Evolutionary conservation across 2,113 vertebrate genomes (phyloP), one percentile per base, ranked within the genome.

Genomic region (Tamias sibiricus): DNA sequence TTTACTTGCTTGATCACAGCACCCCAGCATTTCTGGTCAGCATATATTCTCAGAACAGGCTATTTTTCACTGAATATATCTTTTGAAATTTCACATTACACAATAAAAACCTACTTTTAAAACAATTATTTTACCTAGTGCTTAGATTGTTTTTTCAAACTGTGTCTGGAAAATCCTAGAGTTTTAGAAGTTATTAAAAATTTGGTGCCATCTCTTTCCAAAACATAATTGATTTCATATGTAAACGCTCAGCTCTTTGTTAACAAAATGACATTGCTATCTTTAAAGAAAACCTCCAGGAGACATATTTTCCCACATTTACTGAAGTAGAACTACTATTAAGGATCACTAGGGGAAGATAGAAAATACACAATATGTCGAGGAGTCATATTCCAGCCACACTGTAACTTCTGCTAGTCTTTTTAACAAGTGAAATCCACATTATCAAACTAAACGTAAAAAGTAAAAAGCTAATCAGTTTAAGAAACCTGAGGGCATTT

Each of bases 11-110:
- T 44, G 77, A n/a, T 57, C 84, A 95, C 30, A 35, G 54, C 24
- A 95, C 12, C 17, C 62, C 57, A 87, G 69, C 24, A 26, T 68
- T 93, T 95, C 26, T 75, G 79, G 77, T 80, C 30, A 85, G 13
- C 12, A 32, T 35, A 52, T 93, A 59, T 92, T 90, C 37, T 87
- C 64, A 40, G 62, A 88, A 88, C 3, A 40, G 28, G 35, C 52
- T 92, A 84, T 49, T 92, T 96, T 96, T 96, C 30, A 84, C 11
- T 59, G 12, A 87, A 12, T 69, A 52, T 66, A 57, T 94, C 37
- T 89, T 94, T 96, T 88, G 28, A 6, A 77, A 95, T 92, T 96
- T 82, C 5, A 85, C 26, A 68, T 68, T 90, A 72, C 28, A 92
- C 24, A 62, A n/a, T 79, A 64, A 87, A 80, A 72, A 13, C 6